Evolutionary conservation across 2,888 invertebrate genomes (phyloP).

Genomic region (Lepidochitona cinerea): DNA sequence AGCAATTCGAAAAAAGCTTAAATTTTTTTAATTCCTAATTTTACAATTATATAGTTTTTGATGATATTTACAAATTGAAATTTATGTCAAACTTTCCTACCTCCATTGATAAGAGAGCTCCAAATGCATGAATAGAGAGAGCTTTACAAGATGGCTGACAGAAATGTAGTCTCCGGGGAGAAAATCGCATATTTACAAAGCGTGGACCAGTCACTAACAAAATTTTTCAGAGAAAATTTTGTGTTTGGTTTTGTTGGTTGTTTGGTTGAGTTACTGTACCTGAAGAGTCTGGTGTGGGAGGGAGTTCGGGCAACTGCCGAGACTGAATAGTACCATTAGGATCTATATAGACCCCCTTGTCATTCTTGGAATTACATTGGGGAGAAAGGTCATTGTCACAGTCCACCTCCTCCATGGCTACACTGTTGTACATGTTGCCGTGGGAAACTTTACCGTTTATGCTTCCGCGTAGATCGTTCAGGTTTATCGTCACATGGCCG

Average conservation of each 20-base stretch:
- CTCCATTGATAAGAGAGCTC: background rate
- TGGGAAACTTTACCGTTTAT: constrained; percentile 66
- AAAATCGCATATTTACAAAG: background rate
- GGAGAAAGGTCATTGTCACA: constrained; percentile 59
- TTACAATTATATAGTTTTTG: no score
- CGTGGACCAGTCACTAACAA: background rate
- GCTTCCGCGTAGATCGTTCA: constrained; percentile 74
- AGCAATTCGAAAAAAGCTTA: no score
- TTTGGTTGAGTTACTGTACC: constrained; percentile 15
- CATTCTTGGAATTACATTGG: constrained; percentile 26
- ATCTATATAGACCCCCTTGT: background rate
- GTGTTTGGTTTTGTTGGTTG: background rate
- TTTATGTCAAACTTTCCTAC: background rate
- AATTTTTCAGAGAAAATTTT: background rate
- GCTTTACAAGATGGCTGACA: background rate
- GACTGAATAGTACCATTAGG: constrained; percentile 63
- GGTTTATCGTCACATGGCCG: constrained; percentile 76
- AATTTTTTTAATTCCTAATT: no score
- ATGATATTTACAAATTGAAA: no score
- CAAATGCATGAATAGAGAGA: background rate
- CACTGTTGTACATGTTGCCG: constrained; percentile 71
- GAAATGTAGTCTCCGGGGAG: background rate
- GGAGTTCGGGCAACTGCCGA: constrained; percentile 66
- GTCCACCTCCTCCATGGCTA: constrained; percentile 68
- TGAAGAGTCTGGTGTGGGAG: constrained; percentile 48